Evolutionary conservation across 2,888 invertebrate genomes (phyloP), one percentile per base, ranked within the genome.

Genomic region (Lobophora halterata): DNA sequence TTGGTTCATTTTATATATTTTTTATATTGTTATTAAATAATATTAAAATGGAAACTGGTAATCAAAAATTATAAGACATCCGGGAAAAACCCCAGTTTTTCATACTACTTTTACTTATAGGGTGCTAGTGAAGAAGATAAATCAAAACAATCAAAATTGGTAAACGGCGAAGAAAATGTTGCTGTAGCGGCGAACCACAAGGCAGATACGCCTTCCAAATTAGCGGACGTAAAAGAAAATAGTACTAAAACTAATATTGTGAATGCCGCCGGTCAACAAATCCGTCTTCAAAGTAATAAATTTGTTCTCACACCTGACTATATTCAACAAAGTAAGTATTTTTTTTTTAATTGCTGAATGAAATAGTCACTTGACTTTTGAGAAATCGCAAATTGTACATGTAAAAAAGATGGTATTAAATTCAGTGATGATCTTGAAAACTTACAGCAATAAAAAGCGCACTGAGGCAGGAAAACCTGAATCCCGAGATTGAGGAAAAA

Each of bases 401-500:
- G n/a, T 14, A 5, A 27, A 19, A 18, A 5, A 20, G 10, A 3
- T 18, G n/a, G n/a, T n/a, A n/a, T n/a, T n/a, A n/a, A n/a, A n/a
- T n/a, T n/a, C n/a, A n/a, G n/a, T n/a, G n/a, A n/a, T n/a, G n/a
- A 25, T 5, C 11, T 8, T 19, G 4, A 20, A 25, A 5, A 23
- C 10, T 81, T 87, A 35, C 88, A 96, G 97, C 97, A 6, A 96
- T 97, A 58, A 93, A 95, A 76, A 96, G 95, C 74, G 97, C 96
- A n/a, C 81, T 97, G 44, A 95, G 95, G 76, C 95, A 95, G 78
- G 96, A 96, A 64, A 96, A 96, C 73, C 88, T 97, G 11, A 95
- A 95, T 71, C 97, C 97, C 0, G 97, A 97, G 79, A 95, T 97
- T 50, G 96, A 97, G 72, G 96, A 97, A 65, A 97, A 97, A 70